Conservation (phyloP, 2,888 invertebrate species). For the Alloplasta piceator region DNA sequence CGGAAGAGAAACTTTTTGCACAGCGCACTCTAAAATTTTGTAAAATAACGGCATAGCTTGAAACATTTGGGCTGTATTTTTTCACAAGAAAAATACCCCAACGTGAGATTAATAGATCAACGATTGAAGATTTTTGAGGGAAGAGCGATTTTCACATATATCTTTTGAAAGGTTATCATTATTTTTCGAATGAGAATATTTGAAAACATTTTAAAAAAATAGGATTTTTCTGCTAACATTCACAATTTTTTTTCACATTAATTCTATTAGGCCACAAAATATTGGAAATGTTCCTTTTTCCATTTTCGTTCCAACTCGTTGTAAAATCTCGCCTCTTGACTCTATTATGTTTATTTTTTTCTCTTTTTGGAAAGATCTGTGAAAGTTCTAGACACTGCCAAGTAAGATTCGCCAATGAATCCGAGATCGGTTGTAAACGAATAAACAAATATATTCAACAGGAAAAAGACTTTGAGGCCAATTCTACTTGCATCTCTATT, state of each 20-base stretch:
- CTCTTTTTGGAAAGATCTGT: conserved; percentile 39
- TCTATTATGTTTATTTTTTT: background rate
- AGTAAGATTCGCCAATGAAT: conserved; percentile 51
- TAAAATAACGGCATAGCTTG: conserved; percentile 13
- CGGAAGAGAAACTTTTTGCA: conserved; percentile 44
- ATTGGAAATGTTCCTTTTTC: background rate
- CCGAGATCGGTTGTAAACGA: conserved; percentile 53
- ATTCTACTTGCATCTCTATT: conserved; percentile 49
- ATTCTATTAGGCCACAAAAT: conserved; percentile 6
- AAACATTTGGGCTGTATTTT: conserved; percentile 1
- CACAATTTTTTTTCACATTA: background rate
- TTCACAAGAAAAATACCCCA: background rate
- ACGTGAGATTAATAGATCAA: background rate
- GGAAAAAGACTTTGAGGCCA: conserved; percentile 55
- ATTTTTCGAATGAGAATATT: background rate
- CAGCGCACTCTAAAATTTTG: conserved; percentile 19
- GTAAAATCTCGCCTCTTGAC: background rate
- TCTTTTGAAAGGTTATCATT: background rate
- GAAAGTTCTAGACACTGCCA: conserved; percentile 62
- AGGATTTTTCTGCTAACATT: background rate
- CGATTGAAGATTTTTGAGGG: background rate
- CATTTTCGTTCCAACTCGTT: background rate
- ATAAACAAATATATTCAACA: conserved; percentile 44
- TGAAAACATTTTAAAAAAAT: background rate
- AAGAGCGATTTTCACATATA: background rate